phyloP scores from a whole-genome alignment of 2,113 vertebrate genomes.

The Cettia cetti region DNA sequence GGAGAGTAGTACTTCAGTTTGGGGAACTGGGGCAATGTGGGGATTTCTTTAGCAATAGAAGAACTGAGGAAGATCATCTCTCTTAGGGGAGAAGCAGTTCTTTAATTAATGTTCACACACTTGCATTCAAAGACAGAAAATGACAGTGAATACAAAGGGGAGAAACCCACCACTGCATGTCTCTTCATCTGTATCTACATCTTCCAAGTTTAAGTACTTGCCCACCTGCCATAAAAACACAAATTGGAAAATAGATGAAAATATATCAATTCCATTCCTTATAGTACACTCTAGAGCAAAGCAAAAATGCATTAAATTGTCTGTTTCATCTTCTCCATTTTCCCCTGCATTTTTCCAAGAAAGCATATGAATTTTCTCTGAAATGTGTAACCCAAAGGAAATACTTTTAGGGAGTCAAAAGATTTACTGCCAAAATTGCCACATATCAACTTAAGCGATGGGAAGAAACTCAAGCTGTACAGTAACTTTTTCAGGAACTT shows the following conservation, averaged over 20 bases:
- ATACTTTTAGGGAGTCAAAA: neutral
- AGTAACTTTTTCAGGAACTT: neutral
- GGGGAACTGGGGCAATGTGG: neutral
- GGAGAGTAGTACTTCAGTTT: neutral
- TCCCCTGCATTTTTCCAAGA: neutral
- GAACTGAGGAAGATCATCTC: neutral
- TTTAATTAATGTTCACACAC: neutral
- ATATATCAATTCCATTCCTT: neutral
- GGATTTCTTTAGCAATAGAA: neutral
- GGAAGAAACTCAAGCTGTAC: neutral
- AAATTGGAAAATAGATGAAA: neutral
- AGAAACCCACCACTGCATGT: constrained; percentile 39
- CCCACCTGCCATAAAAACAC: constrained; percentile 56
- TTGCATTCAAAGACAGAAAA: neutral
- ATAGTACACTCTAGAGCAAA: neutral
- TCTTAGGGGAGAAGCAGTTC: neutral
- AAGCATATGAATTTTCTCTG: neutral
- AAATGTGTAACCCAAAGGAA: neutral
- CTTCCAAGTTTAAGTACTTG: constrained; percentile 56
- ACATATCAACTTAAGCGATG: neutral
- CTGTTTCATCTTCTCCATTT: neutral
- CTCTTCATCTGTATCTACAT: constrained; percentile 44
- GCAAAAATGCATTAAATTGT: neutral
- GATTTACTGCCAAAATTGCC: neutral
- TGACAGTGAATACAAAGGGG: neutral